Evolutionary conservation across 1,140 invertebrate species (phyloP).

Genomic region (Drosophila bifasciata): DNA sequence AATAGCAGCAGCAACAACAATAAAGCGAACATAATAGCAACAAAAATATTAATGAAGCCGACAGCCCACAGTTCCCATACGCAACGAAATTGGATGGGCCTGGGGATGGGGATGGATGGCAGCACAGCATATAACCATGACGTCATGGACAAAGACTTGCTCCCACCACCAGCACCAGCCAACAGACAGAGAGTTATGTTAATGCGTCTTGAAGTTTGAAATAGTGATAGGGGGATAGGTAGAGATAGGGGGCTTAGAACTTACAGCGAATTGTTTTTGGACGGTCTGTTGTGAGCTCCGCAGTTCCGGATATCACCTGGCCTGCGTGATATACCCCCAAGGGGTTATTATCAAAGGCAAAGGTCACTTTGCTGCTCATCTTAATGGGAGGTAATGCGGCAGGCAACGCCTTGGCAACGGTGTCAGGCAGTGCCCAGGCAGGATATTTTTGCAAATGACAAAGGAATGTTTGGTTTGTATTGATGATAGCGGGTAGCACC

Average conservation of each 20-base stretch:
- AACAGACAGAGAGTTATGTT: conserved; percentile 29
- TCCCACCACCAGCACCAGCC: neutral
- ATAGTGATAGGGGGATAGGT: no score
- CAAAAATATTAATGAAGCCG: conserved; percentile 54
- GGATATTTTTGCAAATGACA: conserved; percentile 21
- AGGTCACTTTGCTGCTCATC: conserved; percentile 83
- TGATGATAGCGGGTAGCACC: conserved; percentile 13
- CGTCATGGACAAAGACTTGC: conserved; percentile 46
- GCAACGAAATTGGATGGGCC: conserved; percentile 66
- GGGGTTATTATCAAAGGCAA: conserved; percentile 85
- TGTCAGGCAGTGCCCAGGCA: conserved; percentile 30
- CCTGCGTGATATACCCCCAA: conserved; percentile 85
- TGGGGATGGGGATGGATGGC: conserved; percentile 13
- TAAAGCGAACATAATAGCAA: conserved; percentile 48
- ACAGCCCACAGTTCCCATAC: conserved; percentile 20
- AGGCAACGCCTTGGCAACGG: conserved; percentile 29
- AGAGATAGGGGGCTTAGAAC: conserved; percentile 27
- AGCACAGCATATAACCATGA: conserved; percentile 41
- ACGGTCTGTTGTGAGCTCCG: conserved; percentile 84
- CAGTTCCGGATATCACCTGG: conserved; percentile 85
- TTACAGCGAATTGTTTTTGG: conserved; percentile 85
- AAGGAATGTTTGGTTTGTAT: conserved; percentile 25
- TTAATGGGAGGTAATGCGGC: neutral
- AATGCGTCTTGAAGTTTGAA: conserved; percentile 25
- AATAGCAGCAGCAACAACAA: conserved; percentile 4